A percentile compares a stretch with the other conserved stretches of the same genome.
Conservation (phyloP, 2,888 invertebrate genomes). For the Pyrgus malvae region DNA sequence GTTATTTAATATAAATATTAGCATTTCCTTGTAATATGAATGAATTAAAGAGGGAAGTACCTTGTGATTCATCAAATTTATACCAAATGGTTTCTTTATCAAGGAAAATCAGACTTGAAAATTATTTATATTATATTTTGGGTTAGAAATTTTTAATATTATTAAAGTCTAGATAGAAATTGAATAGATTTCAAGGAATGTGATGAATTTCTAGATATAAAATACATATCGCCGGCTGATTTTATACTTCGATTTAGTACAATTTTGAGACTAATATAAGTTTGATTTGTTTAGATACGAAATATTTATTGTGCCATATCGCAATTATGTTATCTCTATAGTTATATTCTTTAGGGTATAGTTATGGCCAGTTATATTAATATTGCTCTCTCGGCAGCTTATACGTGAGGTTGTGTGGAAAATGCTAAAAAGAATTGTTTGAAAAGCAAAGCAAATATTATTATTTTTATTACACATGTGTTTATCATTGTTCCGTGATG, state of each 20-base stretch:
- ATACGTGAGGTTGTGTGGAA: neutral
- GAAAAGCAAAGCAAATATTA: no score
- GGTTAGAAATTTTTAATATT: neutral
- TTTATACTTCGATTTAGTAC: conserved; percentile 1
- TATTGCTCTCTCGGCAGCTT: neutral
- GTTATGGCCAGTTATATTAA: conserved; percentile 4
- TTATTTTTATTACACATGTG: no score
- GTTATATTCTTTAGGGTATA: neutral
- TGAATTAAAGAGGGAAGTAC: no score
- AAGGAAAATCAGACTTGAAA: no score
- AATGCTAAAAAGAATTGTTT: no score
- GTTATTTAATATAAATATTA: no score
- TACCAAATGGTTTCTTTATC: no score
- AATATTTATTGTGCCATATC: conserved; percentile 6
- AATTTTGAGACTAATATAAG: neutral
- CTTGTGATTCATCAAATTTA: no score
- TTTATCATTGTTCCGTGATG: no score
- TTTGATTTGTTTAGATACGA: neutral
- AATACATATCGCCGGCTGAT: neutral
- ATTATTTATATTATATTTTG: no score
- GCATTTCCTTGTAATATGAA: no score
- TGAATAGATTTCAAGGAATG: neutral
- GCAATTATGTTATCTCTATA: neutral
- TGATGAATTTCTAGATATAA: conserved; percentile 2
- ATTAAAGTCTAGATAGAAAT: neutral